Conservation (phyloP, 2,113 vertebrate species). For the Dicerorhinus sumatrensis region DNA sequence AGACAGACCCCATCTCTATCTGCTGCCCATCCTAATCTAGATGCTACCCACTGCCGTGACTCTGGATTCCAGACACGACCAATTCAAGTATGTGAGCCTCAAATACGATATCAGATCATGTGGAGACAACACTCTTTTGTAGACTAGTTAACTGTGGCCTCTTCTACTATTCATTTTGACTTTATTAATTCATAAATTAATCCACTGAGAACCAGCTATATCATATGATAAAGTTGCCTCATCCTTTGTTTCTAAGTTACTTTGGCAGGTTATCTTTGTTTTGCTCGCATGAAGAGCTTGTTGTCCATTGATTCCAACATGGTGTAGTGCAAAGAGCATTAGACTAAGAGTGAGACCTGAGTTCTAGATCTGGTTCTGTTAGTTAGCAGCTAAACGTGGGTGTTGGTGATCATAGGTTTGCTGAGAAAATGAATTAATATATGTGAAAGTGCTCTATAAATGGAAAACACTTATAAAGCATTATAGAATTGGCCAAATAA, state of each 20-base stretch:
- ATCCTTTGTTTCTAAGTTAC: neutral
- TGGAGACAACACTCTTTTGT: neutral
- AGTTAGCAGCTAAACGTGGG: neutral
- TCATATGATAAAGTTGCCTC: neutral
- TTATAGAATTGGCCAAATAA: neutral
- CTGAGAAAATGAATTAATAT: neutral
- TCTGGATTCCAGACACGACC: neutral
- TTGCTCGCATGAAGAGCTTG: neutral
- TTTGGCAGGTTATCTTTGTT: neutral
- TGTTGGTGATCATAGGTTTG: neutral
- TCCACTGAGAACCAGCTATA: neutral
- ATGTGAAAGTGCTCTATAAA: neutral
- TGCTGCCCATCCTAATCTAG: neutral
- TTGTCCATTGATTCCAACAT: neutral
- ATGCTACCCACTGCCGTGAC: no score
- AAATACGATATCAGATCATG: neutral
- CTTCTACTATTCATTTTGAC: neutral
- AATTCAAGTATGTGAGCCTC: neutral
- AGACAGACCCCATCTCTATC: rapidly evolving
- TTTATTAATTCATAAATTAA: neutral
- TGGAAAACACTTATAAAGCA: neutral
- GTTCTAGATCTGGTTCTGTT: neutral
- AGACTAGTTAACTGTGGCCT: neutral
- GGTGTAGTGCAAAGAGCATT: neutral
- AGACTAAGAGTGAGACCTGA: neutral